Percentiles rank a stretch among this genome's conserved stretches.
These are phyloP conservation scores for Diarsia mendica DNA, from an alignment of 2,888 invertebrate species.

Conservation along the genomic window DNA sequence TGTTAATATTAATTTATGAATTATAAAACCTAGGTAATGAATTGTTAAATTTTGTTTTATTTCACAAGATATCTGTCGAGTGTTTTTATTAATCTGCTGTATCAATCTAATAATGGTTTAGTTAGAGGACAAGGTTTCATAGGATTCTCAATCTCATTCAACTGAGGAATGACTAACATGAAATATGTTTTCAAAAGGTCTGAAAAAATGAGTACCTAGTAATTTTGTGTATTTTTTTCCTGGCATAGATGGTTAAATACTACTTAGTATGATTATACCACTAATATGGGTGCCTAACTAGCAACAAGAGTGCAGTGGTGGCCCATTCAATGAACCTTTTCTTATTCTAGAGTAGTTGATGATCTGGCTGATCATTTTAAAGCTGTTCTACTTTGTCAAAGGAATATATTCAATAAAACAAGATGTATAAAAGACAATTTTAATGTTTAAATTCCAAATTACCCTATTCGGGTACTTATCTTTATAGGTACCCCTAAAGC, in stretches of 20 bases:
- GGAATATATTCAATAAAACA: conserved; percentile 66
- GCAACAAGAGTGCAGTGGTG: not conserved
- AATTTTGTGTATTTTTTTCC: too few relatives aligned
- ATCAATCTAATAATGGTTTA: not conserved
- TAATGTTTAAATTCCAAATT: conserved; percentile 83
- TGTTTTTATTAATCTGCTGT: not conserved
- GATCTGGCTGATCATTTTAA: not conserved
- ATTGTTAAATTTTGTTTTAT: conserved; percentile 44
- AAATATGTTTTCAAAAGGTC: not conserved
- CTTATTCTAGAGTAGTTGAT: not conserved
- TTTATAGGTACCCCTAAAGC: conserved; percentile 71
- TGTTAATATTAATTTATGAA: conserved; percentile 55
- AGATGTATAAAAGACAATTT: conserved; percentile 73
- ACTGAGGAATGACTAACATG: not conserved
- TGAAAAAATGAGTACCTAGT: too few relatives aligned
- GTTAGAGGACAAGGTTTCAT: too few relatives aligned
- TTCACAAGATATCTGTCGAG: not conserved
- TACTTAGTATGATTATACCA: not conserved
- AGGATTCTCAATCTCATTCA: too few relatives aligned
- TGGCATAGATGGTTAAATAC: too few relatives aligned
- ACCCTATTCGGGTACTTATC: conserved; percentile 71
- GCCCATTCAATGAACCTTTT: not conserved
- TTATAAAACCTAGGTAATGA: conserved; percentile 55
- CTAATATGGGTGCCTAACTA: too few relatives aligned
- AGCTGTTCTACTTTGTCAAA: not conserved